A percentile compares a stretch with the other conserved stretches of the same genome.
These are phyloP conservation scores for Oncorhynchus kisutch DNA, from an alignment of 2,113 vertebrate genomes.

Conservation along the genomic window DNA sequence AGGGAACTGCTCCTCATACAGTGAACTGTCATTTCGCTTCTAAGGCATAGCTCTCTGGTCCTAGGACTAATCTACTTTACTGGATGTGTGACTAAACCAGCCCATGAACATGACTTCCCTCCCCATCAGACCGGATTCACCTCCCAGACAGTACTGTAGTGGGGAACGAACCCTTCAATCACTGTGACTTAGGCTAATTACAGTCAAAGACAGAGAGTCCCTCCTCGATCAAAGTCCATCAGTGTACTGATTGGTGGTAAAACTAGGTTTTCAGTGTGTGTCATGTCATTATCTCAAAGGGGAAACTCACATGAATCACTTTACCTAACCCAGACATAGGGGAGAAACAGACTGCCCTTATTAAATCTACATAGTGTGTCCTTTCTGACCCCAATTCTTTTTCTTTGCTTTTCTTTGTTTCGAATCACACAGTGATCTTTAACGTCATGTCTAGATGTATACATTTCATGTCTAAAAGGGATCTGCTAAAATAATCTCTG, in stretches of 20 bases:
- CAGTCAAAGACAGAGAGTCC: neutral
- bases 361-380: neutral
- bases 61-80: neutral
- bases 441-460: conserved; percentile 19
- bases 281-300: neutral
- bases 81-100: too few species aligned
- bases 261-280: too few species aligned
- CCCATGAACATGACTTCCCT: too few species aligned
- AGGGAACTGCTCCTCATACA: too few species aligned
- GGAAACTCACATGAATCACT: conserved; percentile 5
- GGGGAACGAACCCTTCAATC: neutral
- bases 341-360: neutral
- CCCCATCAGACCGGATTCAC: too few species aligned
- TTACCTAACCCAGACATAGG: neutral
- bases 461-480: conserved; percentile 21
- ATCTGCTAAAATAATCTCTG: conserved; percentile 29
- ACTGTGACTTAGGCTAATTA: neutral
- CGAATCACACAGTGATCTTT: conserved; percentile 14
- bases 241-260: too few species aligned
- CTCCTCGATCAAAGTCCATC: too few species aligned
- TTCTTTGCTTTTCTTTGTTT: conserved; percentile 16
- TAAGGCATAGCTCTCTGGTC: neutral
- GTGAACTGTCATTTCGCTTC: neutral
- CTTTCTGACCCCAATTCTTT: neutral
- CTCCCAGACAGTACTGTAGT: too few species aligned